Conservation (phyloP, 2,113 vertebrate genomes). For the Neofelis nebulosa region DNA sequence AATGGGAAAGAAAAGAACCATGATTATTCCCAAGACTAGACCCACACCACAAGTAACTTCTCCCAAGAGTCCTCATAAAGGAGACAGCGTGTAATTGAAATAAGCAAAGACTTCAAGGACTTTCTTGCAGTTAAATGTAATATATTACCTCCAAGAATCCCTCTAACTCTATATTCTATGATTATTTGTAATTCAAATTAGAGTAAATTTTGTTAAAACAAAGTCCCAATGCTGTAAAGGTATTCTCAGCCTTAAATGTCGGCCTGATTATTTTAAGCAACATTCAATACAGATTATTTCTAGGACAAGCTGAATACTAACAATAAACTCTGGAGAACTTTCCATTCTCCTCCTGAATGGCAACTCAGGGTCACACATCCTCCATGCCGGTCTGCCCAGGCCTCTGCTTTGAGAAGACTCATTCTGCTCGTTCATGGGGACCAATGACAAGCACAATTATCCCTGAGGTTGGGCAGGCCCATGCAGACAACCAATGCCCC, state of each 20-base stretch:
- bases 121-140: background rate
- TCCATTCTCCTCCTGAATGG: background rate
- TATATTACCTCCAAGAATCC: background rate
- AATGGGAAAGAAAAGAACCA: background rate
- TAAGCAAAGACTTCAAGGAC: background rate
- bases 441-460: background rate
- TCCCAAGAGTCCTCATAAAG: background rate
- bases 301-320: background rate
- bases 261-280: conserved; percentile 41
- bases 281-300: background rate
- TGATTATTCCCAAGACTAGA: background rate
- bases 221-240: background rate
- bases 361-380: background rate
- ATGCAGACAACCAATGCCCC: background rate
- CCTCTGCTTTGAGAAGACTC: background rate
- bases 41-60: conserved; percentile 25
- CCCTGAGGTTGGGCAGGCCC: background rate
- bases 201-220: conserved; percentile 32
- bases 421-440: background rate
- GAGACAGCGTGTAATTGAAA: background rate
- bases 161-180: background rate
- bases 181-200: conserved; percentile 60
- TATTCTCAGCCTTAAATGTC: background rate
- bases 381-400: background rate
- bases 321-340: background rate